Evolutionary conservation across 2,113 vertebrate genomes (phyloP).

Genomic region (Cinclus cinclus): DNA sequence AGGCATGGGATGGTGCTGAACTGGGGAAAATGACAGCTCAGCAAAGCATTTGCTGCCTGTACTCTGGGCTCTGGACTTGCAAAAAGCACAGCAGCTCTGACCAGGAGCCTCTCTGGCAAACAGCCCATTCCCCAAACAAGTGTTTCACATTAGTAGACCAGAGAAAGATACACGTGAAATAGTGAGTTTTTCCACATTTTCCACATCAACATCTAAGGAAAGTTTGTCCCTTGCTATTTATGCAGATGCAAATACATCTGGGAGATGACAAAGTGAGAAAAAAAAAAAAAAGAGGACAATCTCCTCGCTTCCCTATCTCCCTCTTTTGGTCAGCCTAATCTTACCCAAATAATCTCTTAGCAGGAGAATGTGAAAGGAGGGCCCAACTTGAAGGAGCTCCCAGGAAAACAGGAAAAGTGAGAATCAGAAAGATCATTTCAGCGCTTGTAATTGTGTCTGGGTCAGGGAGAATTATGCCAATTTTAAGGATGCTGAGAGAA

Average conservation of each 20-base stretch:
- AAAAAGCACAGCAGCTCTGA: not conserved
- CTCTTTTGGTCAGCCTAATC: not conserved
- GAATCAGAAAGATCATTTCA: not conserved
- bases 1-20: not conserved
- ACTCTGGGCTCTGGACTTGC: not conserved
- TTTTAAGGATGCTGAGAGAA: not conserved
- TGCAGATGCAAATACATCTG: not conserved
- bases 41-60: not conserved
- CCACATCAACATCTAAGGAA: not conserved
- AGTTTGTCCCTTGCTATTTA: not conserved
- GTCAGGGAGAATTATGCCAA: not conserved
- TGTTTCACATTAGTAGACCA: not conserved
- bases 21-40: not conserved
- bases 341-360: not conserved
- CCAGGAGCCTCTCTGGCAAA: not conserved
- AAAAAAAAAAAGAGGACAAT: not conserved
- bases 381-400: not conserved
- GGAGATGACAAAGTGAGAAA: not conserved
- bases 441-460: not conserved
- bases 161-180: not conserved
- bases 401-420: not conserved
- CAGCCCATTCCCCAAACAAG: not conserved
- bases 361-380: not conserved
- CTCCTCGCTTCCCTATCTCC: accelerated
- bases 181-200: not conserved